Conservation (phyloP, 2,888 invertebrate species). For the Drosophila fungiperda region DNA sequence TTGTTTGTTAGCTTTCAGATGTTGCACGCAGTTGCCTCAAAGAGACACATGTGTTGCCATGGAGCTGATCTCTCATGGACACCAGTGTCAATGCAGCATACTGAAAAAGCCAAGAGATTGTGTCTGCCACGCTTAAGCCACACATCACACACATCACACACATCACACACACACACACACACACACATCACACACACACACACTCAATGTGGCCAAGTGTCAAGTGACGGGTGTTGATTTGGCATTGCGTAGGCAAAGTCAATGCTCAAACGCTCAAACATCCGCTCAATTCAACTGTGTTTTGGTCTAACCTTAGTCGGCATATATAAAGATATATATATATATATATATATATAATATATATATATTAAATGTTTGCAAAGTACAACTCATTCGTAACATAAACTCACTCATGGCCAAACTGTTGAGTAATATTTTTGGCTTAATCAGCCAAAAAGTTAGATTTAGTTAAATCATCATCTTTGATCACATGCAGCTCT, state of each 20-base stretch:
- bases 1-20: conserved; percentile 20
- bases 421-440: background rate
- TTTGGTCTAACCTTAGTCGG: conserved; percentile 15
- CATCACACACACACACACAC: background rate
- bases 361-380: background rate
- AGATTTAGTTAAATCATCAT: background rate
- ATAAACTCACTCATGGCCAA: conserved; percentile 13
- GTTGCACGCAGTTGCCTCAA: background rate
- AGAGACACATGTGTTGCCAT: background rate
- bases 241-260: conserved; percentile 48
- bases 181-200: background rate
- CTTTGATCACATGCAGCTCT: background rate
- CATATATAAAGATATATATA: background rate
- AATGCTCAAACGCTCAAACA: conserved; percentile 40
- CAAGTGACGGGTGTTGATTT: conserved; percentile 29
- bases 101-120: conserved; percentile 25
- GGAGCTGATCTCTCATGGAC: conserved; percentile 26
- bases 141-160: background rate
- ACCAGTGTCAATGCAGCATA: conserved; percentile 29
- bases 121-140: conserved; percentile 31
- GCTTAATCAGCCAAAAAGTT: background rate
- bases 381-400: conserved; percentile 11
- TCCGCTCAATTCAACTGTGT: conserved; percentile 34
- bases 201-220: conserved; percentile 27
- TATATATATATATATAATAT: background rate